A percentile compares a stretch with the other conserved stretches of the same genome.
Evolutionary conservation across 1,140 invertebrate species (phyloP).

Genomic region (Aplysia californica): DNA sequence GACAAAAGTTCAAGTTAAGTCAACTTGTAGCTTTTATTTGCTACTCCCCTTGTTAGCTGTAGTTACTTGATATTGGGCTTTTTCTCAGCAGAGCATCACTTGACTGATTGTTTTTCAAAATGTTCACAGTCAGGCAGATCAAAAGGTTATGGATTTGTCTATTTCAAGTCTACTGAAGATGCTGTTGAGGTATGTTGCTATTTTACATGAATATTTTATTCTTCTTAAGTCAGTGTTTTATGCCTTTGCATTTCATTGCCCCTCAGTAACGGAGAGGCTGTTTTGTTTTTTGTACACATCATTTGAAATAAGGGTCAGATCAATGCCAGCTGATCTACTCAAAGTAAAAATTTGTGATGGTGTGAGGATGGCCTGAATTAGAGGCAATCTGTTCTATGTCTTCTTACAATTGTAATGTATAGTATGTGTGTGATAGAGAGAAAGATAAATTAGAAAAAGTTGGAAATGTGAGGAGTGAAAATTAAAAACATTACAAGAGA

Average conservation of each 20-base stretch:
- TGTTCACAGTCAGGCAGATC: slow-evolving; percentile 1
- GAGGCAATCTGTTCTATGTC: too few relatives aligned
- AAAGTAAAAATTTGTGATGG: too few relatives aligned
- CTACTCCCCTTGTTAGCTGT: neutral
- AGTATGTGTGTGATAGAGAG: too few relatives aligned
- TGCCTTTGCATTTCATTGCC: neutral
- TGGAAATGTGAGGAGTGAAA: too few relatives aligned
- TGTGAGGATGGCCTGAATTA: too few relatives aligned
- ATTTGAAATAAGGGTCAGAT: too few relatives aligned
- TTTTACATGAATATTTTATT: neutral
- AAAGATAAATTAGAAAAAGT: too few relatives aligned
- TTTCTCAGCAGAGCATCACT: neutral
- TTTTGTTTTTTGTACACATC: too few relatives aligned
- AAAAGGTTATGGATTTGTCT: slow-evolving; percentile 21
- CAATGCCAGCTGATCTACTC: too few relatives aligned
- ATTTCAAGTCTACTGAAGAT: slow-evolving; percentile 19
- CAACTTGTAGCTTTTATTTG: neutral
- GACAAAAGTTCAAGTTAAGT: neutral
- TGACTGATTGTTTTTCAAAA: neutral
- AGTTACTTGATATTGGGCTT: neutral
- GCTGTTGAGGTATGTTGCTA: slow-evolving; percentile 12
- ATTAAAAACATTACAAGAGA: too few relatives aligned
- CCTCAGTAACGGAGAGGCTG: neutral
- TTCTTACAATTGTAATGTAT: too few relatives aligned
- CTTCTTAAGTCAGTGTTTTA: neutral